These are phyloP conservation scores for Drosophila demipolita DNA, from an alignment of 2,888 invertebrate species.

Conservation along the genomic window DNA sequence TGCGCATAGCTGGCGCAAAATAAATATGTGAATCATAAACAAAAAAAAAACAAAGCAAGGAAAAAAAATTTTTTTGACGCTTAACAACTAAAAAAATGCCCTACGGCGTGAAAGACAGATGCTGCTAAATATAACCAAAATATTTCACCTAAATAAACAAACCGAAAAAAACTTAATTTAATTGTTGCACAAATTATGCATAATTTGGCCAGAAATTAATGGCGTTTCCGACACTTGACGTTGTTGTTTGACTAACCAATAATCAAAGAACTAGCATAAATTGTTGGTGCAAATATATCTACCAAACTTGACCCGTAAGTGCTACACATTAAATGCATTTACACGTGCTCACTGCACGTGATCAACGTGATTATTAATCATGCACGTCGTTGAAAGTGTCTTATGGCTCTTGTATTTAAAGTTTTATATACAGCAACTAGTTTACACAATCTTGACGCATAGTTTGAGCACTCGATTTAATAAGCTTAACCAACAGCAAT, in stretches of 20 bases:
- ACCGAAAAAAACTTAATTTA: slow-evolving; percentile 44
- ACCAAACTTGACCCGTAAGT: slow-evolving; percentile 17
- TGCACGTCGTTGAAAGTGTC: slow-evolving; percentile 6
- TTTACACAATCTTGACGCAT: slow-evolving; percentile 17
- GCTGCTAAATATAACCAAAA: slow-evolving; percentile 12
- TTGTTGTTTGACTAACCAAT: slow-evolving; percentile 18
- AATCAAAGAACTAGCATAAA: slow-evolving; percentile 40
- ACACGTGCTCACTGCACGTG: slow-evolving; percentile 38
- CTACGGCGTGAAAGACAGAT: slow-evolving; percentile 55
- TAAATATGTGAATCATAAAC: slow-evolving; percentile 42
- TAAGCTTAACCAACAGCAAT: slow-evolving; percentile 1
- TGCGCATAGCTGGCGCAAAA: slow-evolving; percentile 70
- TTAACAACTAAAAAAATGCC: slow-evolving; percentile 71
- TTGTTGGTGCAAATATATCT: slow-evolving; percentile 41
- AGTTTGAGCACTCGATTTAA: slow-evolving; percentile 15
- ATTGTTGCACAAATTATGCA: slow-evolving; percentile 72
- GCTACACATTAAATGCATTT: slow-evolving; percentile 22
- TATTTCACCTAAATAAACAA: slow-evolving; percentile 14
- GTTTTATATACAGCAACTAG: slow-evolving; percentile 21
- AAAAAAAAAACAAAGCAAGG: neutral
- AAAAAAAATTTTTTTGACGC: slow-evolving; percentile 53
- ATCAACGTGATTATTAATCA: slow-evolving; percentile 22
- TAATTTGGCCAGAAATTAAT: slow-evolving; percentile 50
- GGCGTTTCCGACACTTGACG: slow-evolving; percentile 64
- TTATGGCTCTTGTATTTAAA: slow-evolving; percentile 11